A percentile compares a stretch with the other conserved stretches of the same genome.
These are phyloP conservation scores for Seira ritae DNA, from an alignment of 2,888 invertebrate genomes.

Conservation along the genomic window DNA sequence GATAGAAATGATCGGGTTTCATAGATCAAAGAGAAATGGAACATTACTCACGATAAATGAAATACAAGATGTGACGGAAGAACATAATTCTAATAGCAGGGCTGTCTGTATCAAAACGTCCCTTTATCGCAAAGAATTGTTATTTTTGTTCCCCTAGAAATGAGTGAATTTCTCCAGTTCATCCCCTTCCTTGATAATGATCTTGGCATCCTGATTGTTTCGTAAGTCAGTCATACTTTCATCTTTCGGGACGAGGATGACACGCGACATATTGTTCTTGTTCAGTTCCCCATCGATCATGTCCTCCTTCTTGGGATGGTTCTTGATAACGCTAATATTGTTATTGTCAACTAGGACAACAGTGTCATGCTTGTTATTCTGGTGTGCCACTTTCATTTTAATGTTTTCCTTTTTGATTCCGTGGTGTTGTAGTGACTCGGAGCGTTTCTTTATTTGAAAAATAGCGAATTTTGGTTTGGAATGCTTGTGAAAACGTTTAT, in stretches of 20 bases:
- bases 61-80: no score
- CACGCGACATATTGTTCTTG: constrained; percentile 43
- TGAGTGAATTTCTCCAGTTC: no score
- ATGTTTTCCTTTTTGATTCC: constrained; percentile 37
- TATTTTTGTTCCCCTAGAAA: no score
- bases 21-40: no score
- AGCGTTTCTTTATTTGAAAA: constrained; percentile 45
- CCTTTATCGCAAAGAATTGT: no score
- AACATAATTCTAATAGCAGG: no score
- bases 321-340: constrained; percentile 34
- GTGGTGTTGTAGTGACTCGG: constrained; percentile 15
- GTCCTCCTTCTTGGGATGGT: constrained; percentile 13
- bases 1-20: no score
- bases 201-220: no score
- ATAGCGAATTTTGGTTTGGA: constrained; percentile 38
- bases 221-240: constrained; percentile 2
- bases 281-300: constrained; percentile 22
- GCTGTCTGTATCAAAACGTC: no score
- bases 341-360: constrained; percentile 43
- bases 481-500: constrained; percentile 18
- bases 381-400: background rate
- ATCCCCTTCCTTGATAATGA: no score
- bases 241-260: constrained; percentile 48
- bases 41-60: no score
- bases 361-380: background rate